Percentiles rank a stretch among this genome's conserved stretches.
phyloP scores from a whole-genome alignment of 2,113 vertebrate species.

The Potamarius usumacintae region DNA sequence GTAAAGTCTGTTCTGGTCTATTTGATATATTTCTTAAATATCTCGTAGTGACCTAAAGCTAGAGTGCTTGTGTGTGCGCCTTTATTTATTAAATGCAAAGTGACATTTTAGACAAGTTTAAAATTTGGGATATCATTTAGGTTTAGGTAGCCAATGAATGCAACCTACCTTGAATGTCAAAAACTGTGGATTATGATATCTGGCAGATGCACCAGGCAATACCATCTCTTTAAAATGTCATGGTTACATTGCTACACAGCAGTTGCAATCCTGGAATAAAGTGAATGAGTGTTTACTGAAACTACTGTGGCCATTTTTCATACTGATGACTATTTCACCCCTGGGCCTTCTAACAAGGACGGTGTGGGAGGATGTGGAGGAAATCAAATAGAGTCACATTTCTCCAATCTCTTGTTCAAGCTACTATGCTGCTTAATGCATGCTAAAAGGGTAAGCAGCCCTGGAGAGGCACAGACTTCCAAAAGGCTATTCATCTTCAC shows the following conservation, averaged over 20 bases:
- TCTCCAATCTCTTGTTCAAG: conserved; percentile 6
- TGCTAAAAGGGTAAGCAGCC: conserved; percentile 22
- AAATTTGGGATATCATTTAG: neutral
- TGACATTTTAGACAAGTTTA: neutral
- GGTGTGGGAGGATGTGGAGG: neutral
- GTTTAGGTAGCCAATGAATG: neutral
- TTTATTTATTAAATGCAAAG: neutral
- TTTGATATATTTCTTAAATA: neutral
- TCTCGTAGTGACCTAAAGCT: neutral
- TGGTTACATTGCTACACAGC: neutral
- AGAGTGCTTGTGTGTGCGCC: neutral
- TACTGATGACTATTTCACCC: conserved; percentile 32
- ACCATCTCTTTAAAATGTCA: neutral
- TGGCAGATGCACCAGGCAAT: neutral
- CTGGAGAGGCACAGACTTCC: conserved; percentile 7
- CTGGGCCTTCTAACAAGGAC: conserved; percentile 14
- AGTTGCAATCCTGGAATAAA: neutral
- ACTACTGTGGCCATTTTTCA: conserved; percentile 19
- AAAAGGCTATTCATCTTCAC: conserved; percentile 40
- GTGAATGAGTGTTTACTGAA: conserved; percentile 21
- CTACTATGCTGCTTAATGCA: conserved; percentile 13
- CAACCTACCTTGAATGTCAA: neutral
- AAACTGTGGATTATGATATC: neutral
- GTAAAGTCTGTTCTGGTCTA: neutral
- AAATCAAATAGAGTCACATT: conserved; percentile 25